Conservation (phyloP, 2,113 vertebrate genomes). For the Colossoma macropomum region DNA sequence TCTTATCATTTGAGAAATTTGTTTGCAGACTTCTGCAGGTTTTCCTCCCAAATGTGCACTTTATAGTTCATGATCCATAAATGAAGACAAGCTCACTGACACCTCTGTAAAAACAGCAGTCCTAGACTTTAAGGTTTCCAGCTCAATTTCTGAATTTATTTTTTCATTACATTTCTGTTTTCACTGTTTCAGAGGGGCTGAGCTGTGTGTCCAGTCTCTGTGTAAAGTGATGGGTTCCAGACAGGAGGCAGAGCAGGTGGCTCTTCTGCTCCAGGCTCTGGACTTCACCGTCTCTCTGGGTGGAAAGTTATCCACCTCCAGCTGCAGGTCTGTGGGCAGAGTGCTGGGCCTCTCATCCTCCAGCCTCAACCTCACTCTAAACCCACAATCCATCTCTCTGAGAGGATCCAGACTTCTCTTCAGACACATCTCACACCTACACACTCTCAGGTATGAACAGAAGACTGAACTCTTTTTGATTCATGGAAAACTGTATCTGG, state of each 20-base stretch:
- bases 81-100: too few species aligned
- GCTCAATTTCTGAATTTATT: neutral
- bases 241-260: neutral
- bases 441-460: slow-evolving; percentile 37
- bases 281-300: slow-evolving; percentile 23
- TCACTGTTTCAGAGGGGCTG: neutral
- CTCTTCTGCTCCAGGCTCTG: slow-evolving; percentile 11
- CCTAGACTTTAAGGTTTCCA: too few species aligned
- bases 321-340: slow-evolving; percentile 35
- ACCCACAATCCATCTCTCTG: slow-evolving; percentile 34
- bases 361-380: slow-evolving; percentile 35
- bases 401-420: slow-evolving; percentile 47
- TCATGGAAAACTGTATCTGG: neutral
- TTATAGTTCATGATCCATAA: too few species aligned
- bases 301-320: neutral
- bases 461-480: neutral
- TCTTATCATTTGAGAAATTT: too few species aligned
- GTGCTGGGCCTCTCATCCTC: slow-evolving; percentile 10
- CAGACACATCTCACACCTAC: slow-evolving; percentile 18
- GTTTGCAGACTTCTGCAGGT: too few species aligned
- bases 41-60: too few species aligned
- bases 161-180: neutral
- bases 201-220: neutral
- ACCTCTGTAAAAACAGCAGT: too few species aligned
- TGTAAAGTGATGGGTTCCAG: neutral